Conservation (phyloP, 2,797 vertebrate species). For the Platalea minor region DNA sequence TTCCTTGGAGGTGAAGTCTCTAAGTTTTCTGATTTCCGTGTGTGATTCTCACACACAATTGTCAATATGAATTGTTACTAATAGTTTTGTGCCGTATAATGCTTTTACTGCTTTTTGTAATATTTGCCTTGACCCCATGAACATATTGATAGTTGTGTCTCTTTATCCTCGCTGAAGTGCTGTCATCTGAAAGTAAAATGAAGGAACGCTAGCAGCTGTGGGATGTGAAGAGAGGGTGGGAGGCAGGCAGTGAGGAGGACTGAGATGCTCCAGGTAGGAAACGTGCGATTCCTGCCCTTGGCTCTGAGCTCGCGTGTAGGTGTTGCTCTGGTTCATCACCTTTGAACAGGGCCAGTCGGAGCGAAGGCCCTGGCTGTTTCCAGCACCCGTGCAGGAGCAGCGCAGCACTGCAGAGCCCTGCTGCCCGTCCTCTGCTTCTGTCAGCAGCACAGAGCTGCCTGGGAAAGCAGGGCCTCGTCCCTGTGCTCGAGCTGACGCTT, state of each 20-base stretch:
- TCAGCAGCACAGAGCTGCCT: fast-evolving
- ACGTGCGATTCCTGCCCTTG: fast-evolving
- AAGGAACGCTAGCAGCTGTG: background rate
- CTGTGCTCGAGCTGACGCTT: background rate
- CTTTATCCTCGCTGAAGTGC: fast-evolving
- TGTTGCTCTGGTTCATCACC: background rate
- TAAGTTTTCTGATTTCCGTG: background rate
- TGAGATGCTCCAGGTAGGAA: fast-evolving
- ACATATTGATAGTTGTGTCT: fast-evolving
- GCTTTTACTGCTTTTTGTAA: background rate
- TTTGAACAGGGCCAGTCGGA: fast-evolving
- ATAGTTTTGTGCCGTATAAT: background rate
- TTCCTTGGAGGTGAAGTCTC: background rate
- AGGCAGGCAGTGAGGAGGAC: fast-evolving
- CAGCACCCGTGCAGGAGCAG: background rate
- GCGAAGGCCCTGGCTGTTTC: fast-evolving
- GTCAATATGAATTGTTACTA: fast-evolving
- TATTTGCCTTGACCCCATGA: background rate
- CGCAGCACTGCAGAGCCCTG: background rate
- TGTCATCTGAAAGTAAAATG: background rate
- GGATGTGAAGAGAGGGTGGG: background rate
- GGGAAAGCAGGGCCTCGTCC: no score
- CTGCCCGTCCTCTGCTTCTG: background rate
- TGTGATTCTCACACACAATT: background rate
- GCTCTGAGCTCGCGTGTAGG: fast-evolving